These are phyloP conservation scores for Gastracanthus pulcherrimus DNA, from an alignment of 2,888 invertebrate species.

Conservation along the genomic window DNA sequence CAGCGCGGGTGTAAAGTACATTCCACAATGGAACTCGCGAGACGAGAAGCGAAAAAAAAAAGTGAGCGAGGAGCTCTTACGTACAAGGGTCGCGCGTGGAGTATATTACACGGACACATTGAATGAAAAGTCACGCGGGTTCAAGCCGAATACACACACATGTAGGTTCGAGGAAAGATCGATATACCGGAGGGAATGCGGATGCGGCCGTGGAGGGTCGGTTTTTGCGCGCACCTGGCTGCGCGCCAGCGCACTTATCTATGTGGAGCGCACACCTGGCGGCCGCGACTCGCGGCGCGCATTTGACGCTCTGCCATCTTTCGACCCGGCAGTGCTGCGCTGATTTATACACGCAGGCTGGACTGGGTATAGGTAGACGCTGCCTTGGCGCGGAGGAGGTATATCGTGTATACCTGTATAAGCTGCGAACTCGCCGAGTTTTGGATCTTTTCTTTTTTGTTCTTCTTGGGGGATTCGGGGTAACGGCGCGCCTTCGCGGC, in stretches of 20 bases:
- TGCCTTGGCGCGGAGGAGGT: not conserved
- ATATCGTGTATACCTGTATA: too few relatives aligned
- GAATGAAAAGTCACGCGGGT: constrained; percentile 24
- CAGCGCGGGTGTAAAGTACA: too few relatives aligned
- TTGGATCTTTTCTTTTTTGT: too few relatives aligned
- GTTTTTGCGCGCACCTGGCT: constrained; percentile 64
- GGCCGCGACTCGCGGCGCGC: constrained; percentile 58
- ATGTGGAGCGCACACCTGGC: constrained; percentile 67
- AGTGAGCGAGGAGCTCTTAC: not conserved
- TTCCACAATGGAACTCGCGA: too few relatives aligned
- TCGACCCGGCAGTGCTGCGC: constrained; percentile 7
- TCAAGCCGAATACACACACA: not conserved
- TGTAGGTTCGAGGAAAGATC: constrained; percentile 54
- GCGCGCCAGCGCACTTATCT: constrained; percentile 64
- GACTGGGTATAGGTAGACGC: not conserved
- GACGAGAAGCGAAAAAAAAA: not conserved
- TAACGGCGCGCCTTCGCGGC: too few relatives aligned
- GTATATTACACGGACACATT: too few relatives aligned
- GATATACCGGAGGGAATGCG: constrained; percentile 62
- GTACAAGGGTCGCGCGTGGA: too few relatives aligned
- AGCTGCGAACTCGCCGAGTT: too few relatives aligned
- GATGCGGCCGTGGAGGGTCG: constrained; percentile 47
- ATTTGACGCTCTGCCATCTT: constrained; percentile 55
- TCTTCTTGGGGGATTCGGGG: too few relatives aligned
- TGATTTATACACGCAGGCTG: constrained; percentile 16